Conservation (phyloP, 1,140 invertebrate genomes). For the Hestina assimilis region DNA sequence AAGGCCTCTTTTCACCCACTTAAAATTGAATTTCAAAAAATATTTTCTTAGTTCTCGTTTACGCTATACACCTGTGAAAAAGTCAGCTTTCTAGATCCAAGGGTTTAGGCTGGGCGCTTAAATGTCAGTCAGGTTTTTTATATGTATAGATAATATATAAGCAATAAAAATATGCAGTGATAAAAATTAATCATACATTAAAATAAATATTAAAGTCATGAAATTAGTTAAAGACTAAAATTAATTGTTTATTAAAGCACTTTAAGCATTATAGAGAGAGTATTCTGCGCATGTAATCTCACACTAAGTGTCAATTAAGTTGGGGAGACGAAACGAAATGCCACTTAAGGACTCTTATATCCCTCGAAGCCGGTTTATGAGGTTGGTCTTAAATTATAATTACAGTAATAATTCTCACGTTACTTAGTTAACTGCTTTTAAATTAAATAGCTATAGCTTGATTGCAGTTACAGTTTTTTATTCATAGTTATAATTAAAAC, state of each 20-base stretch:
- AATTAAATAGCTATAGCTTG: background rate
- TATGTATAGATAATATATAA: too few species aligned
- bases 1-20: too few species aligned
- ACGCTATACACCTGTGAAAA: too few species aligned
- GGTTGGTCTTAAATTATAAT: background rate
- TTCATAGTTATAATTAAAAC: too few species aligned
- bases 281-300: background rate
- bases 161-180: too few species aligned
- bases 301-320: constrained; percentile 3
- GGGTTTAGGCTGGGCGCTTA: too few species aligned
- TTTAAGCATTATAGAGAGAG: background rate
- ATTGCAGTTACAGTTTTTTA: background rate
- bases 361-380: background rate
- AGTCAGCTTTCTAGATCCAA: too few species aligned
- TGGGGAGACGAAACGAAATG: background rate
- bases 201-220: too few species aligned
- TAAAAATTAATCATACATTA: too few species aligned
- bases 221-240: background rate
- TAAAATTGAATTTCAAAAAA: too few species aligned
- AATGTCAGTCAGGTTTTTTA: too few species aligned
- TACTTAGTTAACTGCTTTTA: background rate
- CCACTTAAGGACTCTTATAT: constrained; percentile 1
- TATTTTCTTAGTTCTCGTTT: too few species aligned
- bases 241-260: background rate
- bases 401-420: background rate